Percentiles rank a stretch among this genome's conserved stretches.
These are phyloP conservation scores for Fragum fragum DNA, from an alignment of 2,888 invertebrate species.

Conservation along the genomic window DNA sequence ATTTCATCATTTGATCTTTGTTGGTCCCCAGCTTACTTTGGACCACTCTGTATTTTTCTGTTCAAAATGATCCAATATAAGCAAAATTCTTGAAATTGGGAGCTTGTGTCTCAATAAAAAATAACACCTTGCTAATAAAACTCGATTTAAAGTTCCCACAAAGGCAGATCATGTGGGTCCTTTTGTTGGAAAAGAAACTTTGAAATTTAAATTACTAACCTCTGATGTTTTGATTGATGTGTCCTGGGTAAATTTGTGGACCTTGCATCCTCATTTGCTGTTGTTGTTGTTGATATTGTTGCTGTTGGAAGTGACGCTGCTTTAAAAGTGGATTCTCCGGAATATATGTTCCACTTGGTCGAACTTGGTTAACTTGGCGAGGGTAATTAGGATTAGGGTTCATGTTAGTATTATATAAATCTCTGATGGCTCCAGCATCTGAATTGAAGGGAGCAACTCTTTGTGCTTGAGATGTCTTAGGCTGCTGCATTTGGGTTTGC, in stretches of 20 bases:
- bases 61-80: no score
- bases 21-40: no score
- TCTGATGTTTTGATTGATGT: slow-evolving; percentile 28
- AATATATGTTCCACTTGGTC: slow-evolving; percentile 20
- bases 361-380: slow-evolving; percentile 25
- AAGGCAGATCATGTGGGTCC: no score
- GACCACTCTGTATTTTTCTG: no score
- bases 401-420: slow-evolving; percentile 31
- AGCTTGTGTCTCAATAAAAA: no score
- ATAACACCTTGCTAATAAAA: no score
- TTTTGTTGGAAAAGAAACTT: no score
- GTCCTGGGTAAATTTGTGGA: background rate
- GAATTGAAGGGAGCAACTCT: slow-evolving; percentile 33
- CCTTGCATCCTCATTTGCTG: background rate
- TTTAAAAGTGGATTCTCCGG: slow-evolving; percentile 13
- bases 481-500: slow-evolving; percentile 4
- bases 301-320: slow-evolving; percentile 4
- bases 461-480: slow-evolving; percentile 44
- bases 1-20: no score
- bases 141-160: no score
- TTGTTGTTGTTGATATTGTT: slow-evolving; percentile 18
- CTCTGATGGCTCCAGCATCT: slow-evolving; percentile 53
- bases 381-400: background rate
- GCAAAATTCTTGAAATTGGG: no score
- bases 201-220: no score